Evolutionary conservation across 2,888 invertebrate genomes (phyloP), one percentile per base, ranked within the genome.

Genomic region (Poecilus cupreus): DNA sequence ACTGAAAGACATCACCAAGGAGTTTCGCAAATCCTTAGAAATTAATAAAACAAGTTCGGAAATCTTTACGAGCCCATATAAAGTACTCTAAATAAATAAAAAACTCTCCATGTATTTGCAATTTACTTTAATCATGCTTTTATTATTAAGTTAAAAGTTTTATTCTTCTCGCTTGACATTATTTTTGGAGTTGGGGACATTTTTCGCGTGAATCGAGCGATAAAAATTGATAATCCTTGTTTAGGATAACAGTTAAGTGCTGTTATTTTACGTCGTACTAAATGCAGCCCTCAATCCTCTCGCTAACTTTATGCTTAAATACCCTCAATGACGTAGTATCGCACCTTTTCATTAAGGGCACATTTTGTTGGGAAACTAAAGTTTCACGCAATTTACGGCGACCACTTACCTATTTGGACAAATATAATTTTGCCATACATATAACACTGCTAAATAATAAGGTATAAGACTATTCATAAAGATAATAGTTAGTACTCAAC

Each of bases 141-240:
- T 72, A 46, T 32, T 1, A 51, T 68, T 37, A 68, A 68, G 64
- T 68, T 37, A 37, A 68, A 68, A 68, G 64, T 68, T 68, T 20
- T 18, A 20, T 16, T 20, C 60, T 60, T 60, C 11, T 60, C 24
- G 13, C 26, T 26, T 26, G 10, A 18, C 20, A 54, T 54, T 54
- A 54, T 54, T 54, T 26, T 26, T 6, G 26, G 11, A 18, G 16
- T 70, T 70, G 4, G 39, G 22, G 26, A 13, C 24, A 24, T 43
- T 72, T 70, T 72, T 72, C 43, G 16, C 10, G 72, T 72, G 22
- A 46, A 72, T 72, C 24, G 46, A 26, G 46, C 72, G 49, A 72
- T 43, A 70, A 72, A 72, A 72, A 72, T 72, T 72, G 72, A 46
- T 46, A 72, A 72, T 72, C 72, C 49, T 72, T 72, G 72, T 72